Evolutionary conservation across 2,797 vertebrate genomes (phyloP), one percentile per base, ranked within the genome.

Genomic region (Siniperca obscura): DNA sequence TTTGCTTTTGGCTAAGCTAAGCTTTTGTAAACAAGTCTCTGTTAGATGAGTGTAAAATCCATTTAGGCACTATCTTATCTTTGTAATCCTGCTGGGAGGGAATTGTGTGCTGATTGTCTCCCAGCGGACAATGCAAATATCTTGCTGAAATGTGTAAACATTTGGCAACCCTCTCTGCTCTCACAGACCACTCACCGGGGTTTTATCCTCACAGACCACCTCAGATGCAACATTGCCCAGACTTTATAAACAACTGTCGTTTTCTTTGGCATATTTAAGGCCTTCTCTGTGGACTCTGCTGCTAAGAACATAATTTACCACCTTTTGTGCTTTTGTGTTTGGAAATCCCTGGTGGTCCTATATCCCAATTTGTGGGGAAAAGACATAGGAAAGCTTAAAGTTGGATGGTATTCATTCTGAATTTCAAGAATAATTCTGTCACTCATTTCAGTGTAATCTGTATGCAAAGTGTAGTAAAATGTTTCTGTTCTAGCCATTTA

Each of bases 91-190:
- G 85, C 92, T 59, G 84, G 89, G 92, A 91, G 85, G 87, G 89
- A 85, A 78, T 87, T 88, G 90, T 90, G 89, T 87, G 91, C 94
- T 92, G 93, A 94, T 95, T 92, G 91, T 93, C 91, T 94, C 94
- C 91, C 92, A 11, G 86, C 48, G 86, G 93, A 93, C 93, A 93
- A 94, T 92, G 92, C 94, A 94, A 94, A 95, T 93, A 93, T 90
- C 89, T 90, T 65, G 86, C 68, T 86, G 88, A 91, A 90, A 92
- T 88, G 89, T 93, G 93, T 94, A 94, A 95, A 95, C 94, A 94
- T 92, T 94, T 90, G 89, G 80, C 92, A 89, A 87, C 76, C 81
- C 79, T 76, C 59, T 74, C 62, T 61, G 83, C 82, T 82, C 87
- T 70, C 76, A 38, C 82, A 71, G 84, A 70, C 75, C 87, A 40